A percentile compares a stretch with the other conserved stretches of the same genome.
These are phyloP conservation scores for Hippocampus comes DNA, from an alignment of 2,113 vertebrate genomes.

Conservation along the genomic window DNA sequence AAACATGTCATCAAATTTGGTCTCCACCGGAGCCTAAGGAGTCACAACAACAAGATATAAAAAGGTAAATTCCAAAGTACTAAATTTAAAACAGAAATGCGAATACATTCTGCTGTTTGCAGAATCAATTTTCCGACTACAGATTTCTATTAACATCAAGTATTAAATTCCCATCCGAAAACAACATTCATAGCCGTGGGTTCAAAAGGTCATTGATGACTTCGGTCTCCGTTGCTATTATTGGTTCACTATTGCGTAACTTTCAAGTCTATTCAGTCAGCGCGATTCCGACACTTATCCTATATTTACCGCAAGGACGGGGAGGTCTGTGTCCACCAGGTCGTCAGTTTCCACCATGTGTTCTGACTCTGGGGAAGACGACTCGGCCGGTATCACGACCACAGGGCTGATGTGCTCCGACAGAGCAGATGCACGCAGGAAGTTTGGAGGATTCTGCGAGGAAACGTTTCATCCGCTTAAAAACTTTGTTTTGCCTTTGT, in stretches of 20 bases:
- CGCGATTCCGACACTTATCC: background rate
- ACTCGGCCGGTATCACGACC: slow-evolving; percentile 89
- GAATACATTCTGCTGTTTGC: background rate
- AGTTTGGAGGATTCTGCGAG: slow-evolving; percentile 90
- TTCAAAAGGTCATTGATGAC: background rate
- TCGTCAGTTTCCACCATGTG: slow-evolving; percentile 85
- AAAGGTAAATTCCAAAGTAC: background rate
- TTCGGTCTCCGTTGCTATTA: background rate
- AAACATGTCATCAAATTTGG: slow-evolving; percentile 91
- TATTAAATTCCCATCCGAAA: background rate
- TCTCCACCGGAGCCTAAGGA: slow-evolving; percentile 79
- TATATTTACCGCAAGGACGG: slow-evolving; percentile 74
- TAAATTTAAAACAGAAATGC: background rate
- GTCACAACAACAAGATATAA: background rate
- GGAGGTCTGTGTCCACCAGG: slow-evolving; percentile 86
- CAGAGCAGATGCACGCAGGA: slow-evolving; percentile 91
- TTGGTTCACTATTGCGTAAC: background rate
- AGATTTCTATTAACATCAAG: background rate
- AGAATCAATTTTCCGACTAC: background rate
- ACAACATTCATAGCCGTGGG: background rate
- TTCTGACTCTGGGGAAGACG: slow-evolving; percentile 88
- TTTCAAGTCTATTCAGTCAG: background rate
- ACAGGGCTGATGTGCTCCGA: slow-evolving; percentile 97
- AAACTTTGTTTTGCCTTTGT: background rate
- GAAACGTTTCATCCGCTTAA: slow-evolving; percentile 2